These are phyloP conservation scores for Baryphthengus martii DNA, from an alignment of 2,113 vertebrate species.

Conservation along the genomic window DNA sequence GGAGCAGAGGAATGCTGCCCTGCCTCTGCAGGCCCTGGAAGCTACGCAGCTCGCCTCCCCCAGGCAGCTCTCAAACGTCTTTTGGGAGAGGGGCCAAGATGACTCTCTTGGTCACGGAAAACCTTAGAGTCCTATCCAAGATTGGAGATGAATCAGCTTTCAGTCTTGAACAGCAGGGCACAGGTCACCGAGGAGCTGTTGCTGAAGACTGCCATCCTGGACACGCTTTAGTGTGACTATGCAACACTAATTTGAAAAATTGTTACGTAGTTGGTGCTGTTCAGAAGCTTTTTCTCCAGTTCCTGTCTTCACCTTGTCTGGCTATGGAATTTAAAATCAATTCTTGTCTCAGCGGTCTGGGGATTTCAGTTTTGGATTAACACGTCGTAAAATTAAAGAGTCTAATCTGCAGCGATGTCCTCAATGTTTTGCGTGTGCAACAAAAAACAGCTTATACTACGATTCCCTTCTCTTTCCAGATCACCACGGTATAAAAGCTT, in stretches of 20 bases:
- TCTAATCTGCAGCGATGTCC: background rate
- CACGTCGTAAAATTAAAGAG: background rate
- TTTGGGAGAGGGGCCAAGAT: background rate
- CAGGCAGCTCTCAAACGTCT: background rate
- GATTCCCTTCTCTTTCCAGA: background rate
- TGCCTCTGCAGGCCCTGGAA: slow-evolving; percentile 12
- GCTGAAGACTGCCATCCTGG: background rate
- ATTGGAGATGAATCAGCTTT: background rate
- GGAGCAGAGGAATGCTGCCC: slow-evolving; percentile 56
- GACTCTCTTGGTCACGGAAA: background rate
- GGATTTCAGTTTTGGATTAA: background rate
- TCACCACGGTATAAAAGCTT: background rate
- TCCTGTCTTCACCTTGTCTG: background rate
- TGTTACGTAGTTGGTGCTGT: background rate
- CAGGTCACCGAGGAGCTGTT: background rate
- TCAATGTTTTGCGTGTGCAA: background rate
- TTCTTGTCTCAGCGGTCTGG: background rate
- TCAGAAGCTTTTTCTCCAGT: background rate
- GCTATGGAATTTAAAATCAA: background rate
- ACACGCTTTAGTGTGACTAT: background rate
- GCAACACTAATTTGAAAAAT: background rate
- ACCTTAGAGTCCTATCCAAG: background rate
- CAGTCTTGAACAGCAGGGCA: background rate
- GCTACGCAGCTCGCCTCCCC: background rate
- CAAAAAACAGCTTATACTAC: background rate